Percentiles rank a stretch among this genome's conserved stretches.
Evolutionary conservation across 2,797 vertebrate genomes (phyloP).

Genomic region (Okamejei kenojei): DNA sequence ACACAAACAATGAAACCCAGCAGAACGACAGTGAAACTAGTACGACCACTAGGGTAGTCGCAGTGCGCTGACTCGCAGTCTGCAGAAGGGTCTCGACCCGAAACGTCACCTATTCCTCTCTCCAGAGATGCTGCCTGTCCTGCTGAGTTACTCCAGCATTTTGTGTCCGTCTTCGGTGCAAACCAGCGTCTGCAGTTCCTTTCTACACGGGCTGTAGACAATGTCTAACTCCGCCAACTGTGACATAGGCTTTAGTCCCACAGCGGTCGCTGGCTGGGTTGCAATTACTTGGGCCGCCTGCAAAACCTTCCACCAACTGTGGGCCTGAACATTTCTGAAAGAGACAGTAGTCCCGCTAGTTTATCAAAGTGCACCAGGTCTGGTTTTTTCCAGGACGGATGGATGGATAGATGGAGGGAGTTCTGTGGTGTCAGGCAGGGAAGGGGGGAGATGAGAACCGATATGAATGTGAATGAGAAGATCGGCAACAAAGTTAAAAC

Average conservation of each 20-base stretch:
- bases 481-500: constrained; percentile 19
- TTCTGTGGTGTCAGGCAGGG: neutral
- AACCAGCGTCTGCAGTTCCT: too few relatives aligned
- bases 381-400: neutral
- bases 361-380: neutral
- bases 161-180: too few relatives aligned
- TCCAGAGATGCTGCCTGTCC: too few relatives aligned
- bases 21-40: too few relatives aligned
- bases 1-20: too few relatives aligned
- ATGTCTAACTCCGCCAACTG: neutral
- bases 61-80: too few relatives aligned
- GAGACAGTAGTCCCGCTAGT: neutral
- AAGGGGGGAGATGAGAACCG: neutral
- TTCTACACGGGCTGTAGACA: too few relatives aligned
- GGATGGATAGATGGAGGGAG: neutral
- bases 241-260: neutral
- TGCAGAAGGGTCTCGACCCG: too few relatives aligned
- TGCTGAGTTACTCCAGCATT: too few relatives aligned
- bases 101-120: too few relatives aligned
- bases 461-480: neutral
- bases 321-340: neutral
- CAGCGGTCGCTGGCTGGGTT: neutral
- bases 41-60: too few relatives aligned
- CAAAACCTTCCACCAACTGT: neutral
- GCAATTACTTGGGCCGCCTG: neutral